These are phyloP conservation scores for Eudemis profundana DNA, from an alignment of 2,888 invertebrate genomes.

Conservation along the genomic window DNA sequence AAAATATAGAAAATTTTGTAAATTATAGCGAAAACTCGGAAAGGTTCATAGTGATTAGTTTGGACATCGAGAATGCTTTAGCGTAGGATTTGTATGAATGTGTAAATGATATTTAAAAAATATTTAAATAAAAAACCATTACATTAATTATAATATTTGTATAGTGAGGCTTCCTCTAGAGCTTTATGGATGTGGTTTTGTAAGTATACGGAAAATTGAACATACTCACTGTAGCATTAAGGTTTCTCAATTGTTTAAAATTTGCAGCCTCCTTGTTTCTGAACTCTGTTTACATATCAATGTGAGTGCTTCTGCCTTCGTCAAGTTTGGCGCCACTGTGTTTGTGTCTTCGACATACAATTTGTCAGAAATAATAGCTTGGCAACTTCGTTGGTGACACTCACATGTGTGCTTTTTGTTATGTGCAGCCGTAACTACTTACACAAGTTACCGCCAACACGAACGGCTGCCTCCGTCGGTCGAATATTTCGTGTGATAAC, in stretches of 20 bases:
- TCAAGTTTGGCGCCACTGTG: slow-evolving; percentile 30
- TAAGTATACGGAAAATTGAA: slow-evolving; percentile 81
- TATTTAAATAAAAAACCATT: slow-evolving; percentile 65
- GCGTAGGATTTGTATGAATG: slow-evolving; percentile 78
- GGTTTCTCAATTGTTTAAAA: slow-evolving; percentile 65
- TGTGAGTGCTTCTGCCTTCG: slow-evolving; percentile 28
- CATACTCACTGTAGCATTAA: slow-evolving; percentile 77
- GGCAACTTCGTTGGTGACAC: no score
- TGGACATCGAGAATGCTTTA: slow-evolving; percentile 78
- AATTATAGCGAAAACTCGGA: slow-evolving; percentile 58
- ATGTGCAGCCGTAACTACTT: no score
- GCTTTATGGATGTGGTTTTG: slow-evolving; percentile 80
- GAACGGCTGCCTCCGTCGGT: no score
- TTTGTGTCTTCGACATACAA: neutral
- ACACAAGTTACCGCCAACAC: no score
- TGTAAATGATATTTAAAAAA: slow-evolving; percentile 78
- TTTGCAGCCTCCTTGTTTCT: slow-evolving; percentile 60
- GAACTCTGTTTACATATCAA: slow-evolving; percentile 47
- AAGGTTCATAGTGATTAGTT: slow-evolving; percentile 58
- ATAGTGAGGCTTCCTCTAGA: slow-evolving; percentile 84
- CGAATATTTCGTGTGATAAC: no score
- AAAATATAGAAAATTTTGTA: slow-evolving; percentile 56
- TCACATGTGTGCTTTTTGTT: no score
- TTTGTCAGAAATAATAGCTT: neutral
- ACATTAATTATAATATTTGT: slow-evolving; percentile 71